A percentile compares a stretch with the other conserved stretches of the same genome.
phyloP scores from a whole-genome alignment of 2,113 vertebrate genomes.

The Pitta sordida region DNA sequence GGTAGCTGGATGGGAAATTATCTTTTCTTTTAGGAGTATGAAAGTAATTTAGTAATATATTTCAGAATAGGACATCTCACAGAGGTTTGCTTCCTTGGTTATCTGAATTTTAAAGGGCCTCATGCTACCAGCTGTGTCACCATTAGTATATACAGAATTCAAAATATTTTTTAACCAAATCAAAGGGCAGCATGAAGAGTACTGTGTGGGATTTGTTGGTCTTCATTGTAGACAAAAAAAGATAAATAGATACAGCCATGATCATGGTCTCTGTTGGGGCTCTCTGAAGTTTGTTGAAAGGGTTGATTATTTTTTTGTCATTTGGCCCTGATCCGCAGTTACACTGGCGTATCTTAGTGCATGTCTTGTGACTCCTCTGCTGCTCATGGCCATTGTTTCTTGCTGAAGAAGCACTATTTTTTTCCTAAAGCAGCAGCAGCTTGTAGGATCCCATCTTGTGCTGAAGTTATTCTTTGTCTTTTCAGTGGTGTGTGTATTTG shows the following conservation, averaged over 20 bases:
- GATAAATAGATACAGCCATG: background rate
- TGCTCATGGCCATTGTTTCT: background rate
- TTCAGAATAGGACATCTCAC: background rate
- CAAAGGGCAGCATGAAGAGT: background rate
- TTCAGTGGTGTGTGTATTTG: background rate
- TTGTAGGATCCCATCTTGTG: background rate
- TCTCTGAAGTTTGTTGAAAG: background rate
- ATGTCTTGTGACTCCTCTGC: background rate
- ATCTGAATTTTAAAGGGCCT: background rate
- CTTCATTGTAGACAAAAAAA: background rate
- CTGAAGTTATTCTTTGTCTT: background rate
- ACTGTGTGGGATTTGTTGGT: background rate
- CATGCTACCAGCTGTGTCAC: background rate
- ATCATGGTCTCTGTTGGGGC: background rate
- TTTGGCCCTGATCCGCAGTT: background rate
- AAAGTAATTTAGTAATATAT: background rate
- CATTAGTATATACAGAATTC: background rate
- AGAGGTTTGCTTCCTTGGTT: background rate
- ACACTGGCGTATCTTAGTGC: background rate
- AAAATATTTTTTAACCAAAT: background rate
- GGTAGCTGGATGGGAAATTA: background rate
- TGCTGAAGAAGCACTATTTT: background rate
- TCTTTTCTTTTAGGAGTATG: background rate
- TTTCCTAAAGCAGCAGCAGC: background rate
- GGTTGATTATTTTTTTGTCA: background rate